A percentile compares a stretch with the other conserved stretches of the same genome.
Conservation (phyloP, 92 coral and sea anemone species). For the Palythoa grandis region DNA sequence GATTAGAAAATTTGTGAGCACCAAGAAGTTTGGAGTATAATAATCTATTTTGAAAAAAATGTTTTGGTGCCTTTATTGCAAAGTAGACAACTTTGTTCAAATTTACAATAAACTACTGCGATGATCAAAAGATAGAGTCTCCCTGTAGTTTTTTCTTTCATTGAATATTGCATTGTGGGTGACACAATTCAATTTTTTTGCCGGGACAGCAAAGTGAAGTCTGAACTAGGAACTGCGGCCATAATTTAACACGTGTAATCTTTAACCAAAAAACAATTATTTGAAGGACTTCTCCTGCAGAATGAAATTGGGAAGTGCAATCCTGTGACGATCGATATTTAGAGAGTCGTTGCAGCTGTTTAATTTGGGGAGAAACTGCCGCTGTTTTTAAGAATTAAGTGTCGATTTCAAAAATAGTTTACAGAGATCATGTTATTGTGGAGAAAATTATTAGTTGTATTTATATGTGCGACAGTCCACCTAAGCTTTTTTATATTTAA, state of each 20-base stretch:
- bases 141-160: slow-evolving; percentile 50
- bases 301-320: slow-evolving; percentile 7
- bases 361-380: slow-evolving; percentile 17
- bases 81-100: not conserved
- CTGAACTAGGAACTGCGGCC: not conserved
- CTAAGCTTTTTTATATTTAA: slow-evolving; percentile 53
- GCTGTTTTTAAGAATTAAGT: not conserved
- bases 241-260: slow-evolving; percentile 30
- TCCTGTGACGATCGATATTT: not conserved
- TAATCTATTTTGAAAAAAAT: not conserved
- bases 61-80: not conserved
- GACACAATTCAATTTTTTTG: slow-evolving; percentile 54
- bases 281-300: not conserved
- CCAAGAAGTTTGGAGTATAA: not conserved
- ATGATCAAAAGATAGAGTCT: slow-evolving; percentile 53
- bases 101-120: not conserved
- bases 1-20: not conserved
- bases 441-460: slow-evolving; percentile 48
- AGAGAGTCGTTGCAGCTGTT: not conserved
- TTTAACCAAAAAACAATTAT: not conserved
- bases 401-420: not conserved
- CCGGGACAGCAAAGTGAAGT: slow-evolving; percentile 1
- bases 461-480: slow-evolving; percentile 53
- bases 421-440: slow-evolving; percentile 29
- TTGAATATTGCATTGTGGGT: slow-evolving; percentile 56